Conservation (phyloP, 2,797 vertebrate genomes). For the Argya squamiceps region DNA sequence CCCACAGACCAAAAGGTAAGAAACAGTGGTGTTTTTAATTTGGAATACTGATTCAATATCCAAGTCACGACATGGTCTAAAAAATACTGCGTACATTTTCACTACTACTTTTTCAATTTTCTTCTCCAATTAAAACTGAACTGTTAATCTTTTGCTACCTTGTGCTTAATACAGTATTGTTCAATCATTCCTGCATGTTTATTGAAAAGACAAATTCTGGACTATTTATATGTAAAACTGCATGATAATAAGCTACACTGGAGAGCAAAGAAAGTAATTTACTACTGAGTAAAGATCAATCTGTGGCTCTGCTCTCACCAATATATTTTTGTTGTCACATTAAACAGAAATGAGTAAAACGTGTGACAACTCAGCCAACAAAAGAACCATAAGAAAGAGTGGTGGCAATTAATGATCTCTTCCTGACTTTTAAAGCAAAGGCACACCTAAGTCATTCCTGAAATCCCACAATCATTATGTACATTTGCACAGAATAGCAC, state of each 20-base stretch:
- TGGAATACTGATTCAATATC: background rate
- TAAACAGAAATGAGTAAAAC: background rate
- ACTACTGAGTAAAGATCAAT: background rate
- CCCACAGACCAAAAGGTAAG: background rate
- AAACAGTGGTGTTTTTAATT: background rate
- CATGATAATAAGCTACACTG: background rate
- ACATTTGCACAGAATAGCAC: background rate
- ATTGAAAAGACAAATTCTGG: background rate
- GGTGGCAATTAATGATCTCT: background rate
- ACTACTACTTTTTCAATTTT: background rate
- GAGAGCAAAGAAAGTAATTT: background rate
- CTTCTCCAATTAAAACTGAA: background rate
- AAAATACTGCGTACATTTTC: background rate
- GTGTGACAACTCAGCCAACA: background rate
- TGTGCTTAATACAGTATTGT: background rate
- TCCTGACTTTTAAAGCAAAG: background rate
- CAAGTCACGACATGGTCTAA: background rate
- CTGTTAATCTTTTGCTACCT: background rate
- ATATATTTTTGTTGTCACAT: background rate
- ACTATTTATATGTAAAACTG: background rate
- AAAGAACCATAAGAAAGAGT: background rate
- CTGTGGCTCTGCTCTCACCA: background rate
- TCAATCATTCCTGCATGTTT: background rate
- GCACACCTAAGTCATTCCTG: background rate
- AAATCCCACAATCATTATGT: background rate